Evolutionary conservation across 2,797 vertebrate genomes (phyloP).

Genomic region (Tokudaia muenninki): DNA sequence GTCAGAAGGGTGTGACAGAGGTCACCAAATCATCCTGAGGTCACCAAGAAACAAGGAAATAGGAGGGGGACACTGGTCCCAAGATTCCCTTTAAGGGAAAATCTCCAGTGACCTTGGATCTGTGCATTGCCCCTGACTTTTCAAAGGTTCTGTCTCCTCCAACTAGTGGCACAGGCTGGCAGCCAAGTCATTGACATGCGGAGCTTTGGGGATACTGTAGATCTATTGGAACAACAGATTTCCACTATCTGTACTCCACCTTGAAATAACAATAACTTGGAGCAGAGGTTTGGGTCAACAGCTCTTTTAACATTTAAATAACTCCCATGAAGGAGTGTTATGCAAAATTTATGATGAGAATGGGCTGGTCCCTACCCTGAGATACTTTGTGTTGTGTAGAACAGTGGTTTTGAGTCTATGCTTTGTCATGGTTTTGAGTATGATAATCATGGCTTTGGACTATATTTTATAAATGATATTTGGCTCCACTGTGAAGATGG

Average conservation of each 20-base stretch:
- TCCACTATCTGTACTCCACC: background rate
- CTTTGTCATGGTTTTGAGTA: background rate
- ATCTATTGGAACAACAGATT: background rate
- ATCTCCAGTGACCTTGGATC: background rate
- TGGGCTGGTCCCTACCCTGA: background rate
- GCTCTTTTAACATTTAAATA: background rate
- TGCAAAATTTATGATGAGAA: background rate
- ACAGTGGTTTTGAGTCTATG: background rate
- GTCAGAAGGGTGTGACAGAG: background rate
- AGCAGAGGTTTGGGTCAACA: background rate
- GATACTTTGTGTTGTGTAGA: background rate
- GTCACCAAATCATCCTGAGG: background rate
- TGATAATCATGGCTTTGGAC: background rate
- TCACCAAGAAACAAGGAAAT: background rate
- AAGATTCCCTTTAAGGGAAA: background rate
- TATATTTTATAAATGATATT: background rate
- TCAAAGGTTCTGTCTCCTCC: background rate
- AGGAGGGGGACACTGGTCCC: too few species aligned
- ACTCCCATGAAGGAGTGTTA: background rate
- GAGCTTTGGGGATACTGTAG: background rate
- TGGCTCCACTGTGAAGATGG: background rate
- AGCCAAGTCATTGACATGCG: background rate
- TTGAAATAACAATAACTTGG: background rate
- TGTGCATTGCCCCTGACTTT: fast-evolving
- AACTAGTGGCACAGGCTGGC: background rate